Evolutionary conservation across 1,140 invertebrate genomes (phyloP).

Genomic region (Pinna nobilis): DNA sequence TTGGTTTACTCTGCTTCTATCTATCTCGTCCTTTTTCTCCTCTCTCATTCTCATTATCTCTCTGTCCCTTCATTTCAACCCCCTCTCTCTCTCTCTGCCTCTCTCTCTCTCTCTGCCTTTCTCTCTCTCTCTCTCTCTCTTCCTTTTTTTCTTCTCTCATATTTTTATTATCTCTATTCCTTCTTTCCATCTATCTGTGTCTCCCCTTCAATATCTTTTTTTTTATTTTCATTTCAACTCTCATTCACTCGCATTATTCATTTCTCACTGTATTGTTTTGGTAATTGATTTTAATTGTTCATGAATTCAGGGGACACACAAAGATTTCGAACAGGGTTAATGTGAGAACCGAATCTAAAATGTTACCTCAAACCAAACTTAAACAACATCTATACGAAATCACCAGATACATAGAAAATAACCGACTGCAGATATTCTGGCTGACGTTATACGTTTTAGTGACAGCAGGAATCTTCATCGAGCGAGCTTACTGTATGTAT

Average conservation of each 20-base stretch:
- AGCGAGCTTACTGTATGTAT: conserved; percentile 96
- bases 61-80: background rate
- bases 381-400: conserved; percentile 80
- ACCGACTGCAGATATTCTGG: conserved; percentile 98
- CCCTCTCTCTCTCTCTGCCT: background rate
- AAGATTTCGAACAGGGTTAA: too few species aligned
- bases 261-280: too few species aligned
- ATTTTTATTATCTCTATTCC: background rate
- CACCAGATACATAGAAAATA: conserved; percentile 86
- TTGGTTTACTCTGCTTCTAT: background rate
- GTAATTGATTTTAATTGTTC: too few species aligned
- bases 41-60: background rate
- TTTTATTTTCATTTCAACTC: background rate
- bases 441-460: conserved; percentile 97
- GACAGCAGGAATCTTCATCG: conserved; percentile 94
- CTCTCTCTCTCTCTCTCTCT: background rate
- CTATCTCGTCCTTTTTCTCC: background rate
- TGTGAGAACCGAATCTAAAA: conserved; percentile 21
- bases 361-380: conserved; percentile 19
- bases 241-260: background rate
- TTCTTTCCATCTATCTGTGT: background rate
- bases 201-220: background rate
- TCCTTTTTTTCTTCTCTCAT: background rate
- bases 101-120: background rate
- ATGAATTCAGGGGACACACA: too few species aligned